Percentiles rank a stretch among this genome's conserved stretches.
Evolutionary conservation across 35 echinoderm and acorn worm species (phyloP).

Genomic region (Ophiothrix spiculata): DNA sequence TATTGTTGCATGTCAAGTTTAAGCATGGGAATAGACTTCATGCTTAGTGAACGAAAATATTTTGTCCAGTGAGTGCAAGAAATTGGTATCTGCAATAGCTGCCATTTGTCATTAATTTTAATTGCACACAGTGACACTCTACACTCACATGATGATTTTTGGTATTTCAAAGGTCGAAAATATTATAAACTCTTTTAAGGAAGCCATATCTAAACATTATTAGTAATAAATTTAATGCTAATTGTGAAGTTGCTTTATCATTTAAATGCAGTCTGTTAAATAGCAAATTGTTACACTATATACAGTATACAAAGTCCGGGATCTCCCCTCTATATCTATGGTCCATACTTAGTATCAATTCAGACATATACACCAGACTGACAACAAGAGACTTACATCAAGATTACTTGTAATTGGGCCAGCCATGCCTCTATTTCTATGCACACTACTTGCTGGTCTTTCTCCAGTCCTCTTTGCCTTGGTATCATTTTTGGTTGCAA

Average conservation of each 20-base stretch:
- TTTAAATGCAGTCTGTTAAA: neutral
- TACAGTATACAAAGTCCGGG: no score
- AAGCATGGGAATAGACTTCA: no score
- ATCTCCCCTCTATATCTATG: neutral
- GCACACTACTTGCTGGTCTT: slow-evolving; percentile 55
- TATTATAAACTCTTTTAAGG: no score
- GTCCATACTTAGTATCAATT: neutral
- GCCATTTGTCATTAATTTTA: no score
- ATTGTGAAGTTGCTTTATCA: neutral
- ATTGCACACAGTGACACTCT: no score
- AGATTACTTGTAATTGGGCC: slow-evolving; percentile 86
- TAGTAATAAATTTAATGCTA: neutral
- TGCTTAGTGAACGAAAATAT: no score
- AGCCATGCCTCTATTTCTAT: slow-evolving; percentile 56
- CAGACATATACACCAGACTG: neutral
- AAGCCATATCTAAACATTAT: neutral
- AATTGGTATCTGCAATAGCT: no score
- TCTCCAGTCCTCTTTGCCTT: slow-evolving; percentile 13
- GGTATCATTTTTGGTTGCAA: neutral
- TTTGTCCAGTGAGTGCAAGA: no score
- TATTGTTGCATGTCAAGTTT: no score
- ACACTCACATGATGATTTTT: no score
- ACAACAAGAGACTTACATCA: slow-evolving; percentile 57
- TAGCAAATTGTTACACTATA: neutral
- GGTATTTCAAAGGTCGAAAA: no score